Base-by-base conservation (phyloP, 2,888 invertebrate genomes). In the Artemia sp. region DNA sequence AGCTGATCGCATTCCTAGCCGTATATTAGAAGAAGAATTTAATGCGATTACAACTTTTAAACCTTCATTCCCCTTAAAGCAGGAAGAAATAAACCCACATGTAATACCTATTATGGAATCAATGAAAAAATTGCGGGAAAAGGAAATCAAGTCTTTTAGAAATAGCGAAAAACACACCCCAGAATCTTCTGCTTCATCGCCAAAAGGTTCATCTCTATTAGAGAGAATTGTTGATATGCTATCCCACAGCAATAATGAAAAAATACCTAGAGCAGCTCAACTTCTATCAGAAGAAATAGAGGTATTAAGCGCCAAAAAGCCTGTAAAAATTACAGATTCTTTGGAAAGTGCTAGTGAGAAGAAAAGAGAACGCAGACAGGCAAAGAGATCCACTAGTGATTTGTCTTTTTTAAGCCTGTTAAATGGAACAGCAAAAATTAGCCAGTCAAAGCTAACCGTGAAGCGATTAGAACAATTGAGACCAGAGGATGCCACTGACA, bases 381-480 rank as follows among this genome's bases (percentile, higher is more conserved):
- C 24, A 8, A 38, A 38, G 38, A n/a, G 64, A 8, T 19, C 14
- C 64, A 11, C 64, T 10, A 19, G 14, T 10, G 19, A 58, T 24
- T 58, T 58, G 19, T 58, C 64, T n/a, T 58, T 58, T 24, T 19
- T 58, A 24, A 24, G 19, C 8, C 24, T 58, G n/a, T 58, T 58
- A 58, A n/a, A 24, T n/a, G 64, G 64, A 8, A 58, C 64, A n/a
- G 64, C 64, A n/a, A 58, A 58, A 58, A 58, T 58, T 9, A 58
- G 14, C 14, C 14, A 58, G 11, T 12, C 64, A n/a, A 58, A 58
- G 19, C 14, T 24, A n/a, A 19, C 64, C n/a, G 11, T 58, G 19
- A 58, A 58, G 64, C 64, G 19, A n/a, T 9, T 58, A 19, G 19
- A 10, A 9, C 14, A n/a, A 58, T 19, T n/a, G 14, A n/a, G 19